A percentile compares a stretch with the other conserved stretches of the same genome.
Conservation (phyloP, 2,113 vertebrate genomes). For the Cavia porcellus region DNA sequence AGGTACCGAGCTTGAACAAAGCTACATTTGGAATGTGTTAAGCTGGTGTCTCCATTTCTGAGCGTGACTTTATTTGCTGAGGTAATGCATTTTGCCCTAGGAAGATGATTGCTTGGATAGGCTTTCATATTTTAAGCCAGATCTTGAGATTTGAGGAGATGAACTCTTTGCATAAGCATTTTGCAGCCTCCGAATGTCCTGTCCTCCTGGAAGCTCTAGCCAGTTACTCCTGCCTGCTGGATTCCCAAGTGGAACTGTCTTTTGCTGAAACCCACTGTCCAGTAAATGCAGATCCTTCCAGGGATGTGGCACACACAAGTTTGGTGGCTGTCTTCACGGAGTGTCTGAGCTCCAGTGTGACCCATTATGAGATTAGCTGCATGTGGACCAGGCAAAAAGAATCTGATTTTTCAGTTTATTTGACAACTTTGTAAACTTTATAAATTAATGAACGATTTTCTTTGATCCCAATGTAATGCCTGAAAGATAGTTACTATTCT, state of each 20-base stretch:
- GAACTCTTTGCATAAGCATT: slow-evolving; percentile 58
- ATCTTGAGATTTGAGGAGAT: slow-evolving; percentile 67
- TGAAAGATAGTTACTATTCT: background rate
- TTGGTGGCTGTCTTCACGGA: background rate
- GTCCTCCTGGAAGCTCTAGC: background rate
- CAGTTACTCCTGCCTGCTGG: background rate
- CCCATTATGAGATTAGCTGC: background rate
- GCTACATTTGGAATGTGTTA: background rate
- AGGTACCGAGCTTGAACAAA: background rate
- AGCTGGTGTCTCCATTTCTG: background rate
- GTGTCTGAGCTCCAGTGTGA: too few species aligned
- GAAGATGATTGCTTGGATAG: slow-evolving; percentile 64
- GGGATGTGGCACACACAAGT: background rate
- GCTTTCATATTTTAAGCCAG: slow-evolving; percentile 72
- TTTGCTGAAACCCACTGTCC: background rate
- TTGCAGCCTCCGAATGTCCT: slow-evolving; percentile 48
- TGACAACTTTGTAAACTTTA: background rate
- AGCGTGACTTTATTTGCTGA: background rate
- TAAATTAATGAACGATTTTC: background rate
- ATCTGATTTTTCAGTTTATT: background rate
- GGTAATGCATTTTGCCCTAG: slow-evolving; percentile 67
- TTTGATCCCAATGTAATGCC: background rate
- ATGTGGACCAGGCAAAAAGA: background rate
- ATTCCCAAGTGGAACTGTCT: background rate
- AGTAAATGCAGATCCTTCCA: background rate